A percentile compares a stretch with the other conserved stretches of the same genome.
These are phyloP conservation scores for Chrysomallon squamiferum DNA, from an alignment of 1,140 invertebrate genomes.

Conservation along the genomic window DNA sequence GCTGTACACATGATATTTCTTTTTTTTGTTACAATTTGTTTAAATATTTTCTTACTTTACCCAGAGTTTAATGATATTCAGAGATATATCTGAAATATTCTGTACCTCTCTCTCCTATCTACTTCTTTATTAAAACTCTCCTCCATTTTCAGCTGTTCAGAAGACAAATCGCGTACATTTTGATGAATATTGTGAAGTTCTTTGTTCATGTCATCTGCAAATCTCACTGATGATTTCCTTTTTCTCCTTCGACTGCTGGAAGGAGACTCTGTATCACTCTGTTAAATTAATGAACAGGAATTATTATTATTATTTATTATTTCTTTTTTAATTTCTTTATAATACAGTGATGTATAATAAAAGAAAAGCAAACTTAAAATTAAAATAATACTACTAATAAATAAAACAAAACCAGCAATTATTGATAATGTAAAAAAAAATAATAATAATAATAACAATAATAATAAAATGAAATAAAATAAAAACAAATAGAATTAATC, in stretches of 20 bases:
- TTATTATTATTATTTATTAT: no score
- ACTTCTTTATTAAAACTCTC: conserved; percentile 52
- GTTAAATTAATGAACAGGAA: background rate
- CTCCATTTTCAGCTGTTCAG: conserved; percentile 53
- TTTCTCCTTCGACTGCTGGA: conserved; percentile 26
- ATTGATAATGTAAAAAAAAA: background rate
- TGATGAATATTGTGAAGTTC: conserved; percentile 56
- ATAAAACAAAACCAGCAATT: background rate
- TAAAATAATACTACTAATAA: background rate
- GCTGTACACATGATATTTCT: no score
- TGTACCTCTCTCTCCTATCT: conserved; percentile 50
- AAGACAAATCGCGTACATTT: conserved; percentile 53
- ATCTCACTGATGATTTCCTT: conserved; percentile 50
- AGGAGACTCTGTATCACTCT: conserved; percentile 53
- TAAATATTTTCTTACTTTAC: no score
- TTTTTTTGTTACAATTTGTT: no score
- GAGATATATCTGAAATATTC: background rate
- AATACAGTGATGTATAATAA: no score
- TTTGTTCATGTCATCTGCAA: conserved; percentile 60
- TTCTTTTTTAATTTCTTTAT: no score
- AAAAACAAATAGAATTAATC: background rate
- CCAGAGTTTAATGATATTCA: no score
- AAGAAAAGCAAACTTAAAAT: no score
- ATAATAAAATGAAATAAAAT: background rate
- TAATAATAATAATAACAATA: background rate